Percentiles rank a stretch among this genome's conserved stretches.
These are phyloP conservation scores for Morpho deidamia DNA, from an alignment of 2,888 invertebrate genomes.

Conservation along the genomic window DNA sequence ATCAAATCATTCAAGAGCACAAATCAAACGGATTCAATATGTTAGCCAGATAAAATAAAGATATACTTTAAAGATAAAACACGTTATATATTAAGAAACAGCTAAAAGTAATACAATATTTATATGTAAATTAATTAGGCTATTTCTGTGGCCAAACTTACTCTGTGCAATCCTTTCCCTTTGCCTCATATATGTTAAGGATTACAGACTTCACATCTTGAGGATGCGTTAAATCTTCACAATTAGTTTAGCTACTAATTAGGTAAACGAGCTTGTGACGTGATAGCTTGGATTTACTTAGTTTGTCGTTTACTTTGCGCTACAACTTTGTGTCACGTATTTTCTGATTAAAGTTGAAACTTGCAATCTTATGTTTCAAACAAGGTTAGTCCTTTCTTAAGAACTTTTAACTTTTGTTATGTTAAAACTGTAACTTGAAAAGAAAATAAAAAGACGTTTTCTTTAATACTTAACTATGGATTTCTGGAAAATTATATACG, in stretches of 20 bases:
- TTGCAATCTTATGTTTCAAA: not conserved
- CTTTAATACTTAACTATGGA: no score
- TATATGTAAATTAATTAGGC: not conserved
- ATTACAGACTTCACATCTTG: conserved; percentile 18
- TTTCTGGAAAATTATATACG: no score
- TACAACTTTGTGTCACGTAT: conserved; percentile 8
- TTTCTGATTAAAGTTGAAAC: conserved; percentile 1
- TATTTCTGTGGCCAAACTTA: not conserved
- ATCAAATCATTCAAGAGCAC: no score
- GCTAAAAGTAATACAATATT: no score
- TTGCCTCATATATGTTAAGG: conserved; percentile 8
- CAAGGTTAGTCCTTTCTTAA: not conserved
- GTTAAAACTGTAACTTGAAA: no score
- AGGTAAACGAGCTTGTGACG: conserved; percentile 13
- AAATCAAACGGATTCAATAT: no score
- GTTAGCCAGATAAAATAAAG: no score
- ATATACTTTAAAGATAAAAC: no score
- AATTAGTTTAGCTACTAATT: conserved; percentile 28
- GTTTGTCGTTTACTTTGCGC: conserved; percentile 11
- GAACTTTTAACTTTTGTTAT: no score
- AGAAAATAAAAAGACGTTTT: no score
- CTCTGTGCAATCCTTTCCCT: conserved; percentile 1
- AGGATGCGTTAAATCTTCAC: conserved; percentile 23
- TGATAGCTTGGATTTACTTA: conserved; percentile 13
- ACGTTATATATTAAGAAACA: no score